phyloP scores from a whole-genome alignment of 1,140 invertebrate genomes.

The Globodera ellingtonae region DNA sequence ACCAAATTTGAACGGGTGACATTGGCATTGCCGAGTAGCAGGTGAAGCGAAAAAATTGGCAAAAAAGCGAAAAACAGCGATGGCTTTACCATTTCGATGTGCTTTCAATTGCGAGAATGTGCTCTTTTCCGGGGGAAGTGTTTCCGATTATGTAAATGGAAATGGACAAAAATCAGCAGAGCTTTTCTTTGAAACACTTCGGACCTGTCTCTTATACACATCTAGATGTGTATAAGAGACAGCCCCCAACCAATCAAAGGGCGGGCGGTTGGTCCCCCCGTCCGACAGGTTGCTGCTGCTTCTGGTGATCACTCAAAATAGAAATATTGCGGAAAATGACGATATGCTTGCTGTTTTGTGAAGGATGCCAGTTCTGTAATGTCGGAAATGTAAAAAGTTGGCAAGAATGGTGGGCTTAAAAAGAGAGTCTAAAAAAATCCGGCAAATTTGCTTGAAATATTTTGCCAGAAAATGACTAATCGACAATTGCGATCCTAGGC shows the following conservation, averaged over 20 bases:
- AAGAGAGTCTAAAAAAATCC: too few species aligned
- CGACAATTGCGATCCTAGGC: too few species aligned
- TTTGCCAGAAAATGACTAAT: too few species aligned
- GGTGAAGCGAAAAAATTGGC: not conserved
- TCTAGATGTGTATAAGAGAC: too few species aligned
- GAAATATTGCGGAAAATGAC: not conserved
- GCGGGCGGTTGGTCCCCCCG: too few species aligned
- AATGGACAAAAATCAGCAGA: too few species aligned
- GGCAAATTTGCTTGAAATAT: too few species aligned
- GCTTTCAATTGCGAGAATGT: not conserved
- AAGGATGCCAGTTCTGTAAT: not conserved
- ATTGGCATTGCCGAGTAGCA: not conserved
- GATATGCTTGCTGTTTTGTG: not conserved
- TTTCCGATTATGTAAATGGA: not conserved
- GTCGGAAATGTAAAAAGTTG: not conserved
- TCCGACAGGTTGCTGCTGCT: not conserved
- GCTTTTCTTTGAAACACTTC: too few species aligned
- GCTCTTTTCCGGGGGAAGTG: slow-evolving; percentile 1
- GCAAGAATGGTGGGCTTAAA: too few species aligned
- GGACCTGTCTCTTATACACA: too few species aligned
- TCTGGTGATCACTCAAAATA: not conserved
- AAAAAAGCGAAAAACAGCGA: not conserved
- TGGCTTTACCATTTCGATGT: not conserved
- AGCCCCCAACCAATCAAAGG: not conserved
- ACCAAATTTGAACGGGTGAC: not conserved